Base-by-base conservation (phyloP, 2,888 invertebrate species). In the Hybos culiciformis region DNA sequence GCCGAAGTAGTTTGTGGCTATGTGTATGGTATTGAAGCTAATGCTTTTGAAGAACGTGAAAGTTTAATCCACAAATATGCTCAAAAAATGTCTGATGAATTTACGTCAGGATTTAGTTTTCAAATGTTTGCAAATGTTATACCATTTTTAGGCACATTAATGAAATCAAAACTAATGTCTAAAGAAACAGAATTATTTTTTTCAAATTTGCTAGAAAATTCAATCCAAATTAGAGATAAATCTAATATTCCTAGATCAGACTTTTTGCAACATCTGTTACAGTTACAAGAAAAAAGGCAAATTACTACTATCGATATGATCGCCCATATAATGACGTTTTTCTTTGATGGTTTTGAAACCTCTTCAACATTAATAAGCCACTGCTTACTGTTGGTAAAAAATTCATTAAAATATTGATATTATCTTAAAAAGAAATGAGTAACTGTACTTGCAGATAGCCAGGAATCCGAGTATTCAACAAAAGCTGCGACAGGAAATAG, bases 141-240 rank as follows among this genome's bases (percentile, higher is more conserved):
- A 20, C 36, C 36, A 36, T 5, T 36, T 21, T 8, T 36, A 7
- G 45, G 19, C n/a, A 45, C 43, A 19, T 41, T 50, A 34, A 48
- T 44, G 21, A 50, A 39, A 21, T 46, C 45, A 3, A 32, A 42
- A 8, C 44, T 52, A 11, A 38, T 50, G 11, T 26, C 41, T 3
- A 12, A 43, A 15, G 37, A 71, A 1, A 90, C 91, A 56, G 90
- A 60, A 19, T 7, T 24, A 0, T 63, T 58, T 40, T 64, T 63
- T 18, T 32, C 48, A 1, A 45, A 51, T 4, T 45, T 63, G 1
- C 55, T 61, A 58, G 45, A 50, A 14, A 51, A 45, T 17, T 58
- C 62, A 0, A 45, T 62, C 8, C 48, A 59, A 18, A 39, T 57
- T 2, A 53, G 65, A 0, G 50, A 52, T 3, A 42, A 51, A 24